A percentile compares a stretch with the other conserved stretches of the same genome.
These are phyloP conservation scores for Leptopterna dolabrata DNA, from an alignment of 2,888 invertebrate genomes.

Conservation along the genomic window DNA sequence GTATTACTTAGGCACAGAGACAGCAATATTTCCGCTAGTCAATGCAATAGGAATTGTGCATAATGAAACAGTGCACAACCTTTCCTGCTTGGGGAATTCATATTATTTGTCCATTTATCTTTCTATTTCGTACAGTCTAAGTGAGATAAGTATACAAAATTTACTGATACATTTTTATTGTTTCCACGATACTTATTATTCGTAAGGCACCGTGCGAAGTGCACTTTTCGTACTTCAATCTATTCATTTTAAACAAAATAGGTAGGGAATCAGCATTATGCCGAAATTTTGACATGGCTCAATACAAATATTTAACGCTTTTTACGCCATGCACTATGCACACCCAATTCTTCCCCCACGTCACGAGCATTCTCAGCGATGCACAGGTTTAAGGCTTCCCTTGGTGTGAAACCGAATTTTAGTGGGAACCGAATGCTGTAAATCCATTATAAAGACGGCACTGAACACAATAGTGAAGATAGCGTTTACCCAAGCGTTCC, in stretches of 20 bases:
- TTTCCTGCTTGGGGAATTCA: neutral
- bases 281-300: too few species aligned
- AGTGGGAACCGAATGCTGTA: too few species aligned
- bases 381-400: too few species aligned
- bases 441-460: too few species aligned
- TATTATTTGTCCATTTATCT: neutral
- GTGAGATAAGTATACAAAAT: neutral
- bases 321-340: too few species aligned
- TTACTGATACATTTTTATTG: neutral
- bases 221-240: neutral
- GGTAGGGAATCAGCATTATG: too few species aligned
- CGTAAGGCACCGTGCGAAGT: neutral
- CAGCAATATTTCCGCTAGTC: neutral
- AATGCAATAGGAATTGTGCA: neutral
- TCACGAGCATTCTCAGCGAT: too few species aligned
- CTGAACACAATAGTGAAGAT: too few species aligned
- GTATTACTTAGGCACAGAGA: neutral
- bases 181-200: neutral
- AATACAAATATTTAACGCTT: too few species aligned
- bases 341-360: too few species aligned
- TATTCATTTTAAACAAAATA: neutral
- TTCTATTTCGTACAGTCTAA: neutral
- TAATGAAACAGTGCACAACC: neutral
- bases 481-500: too few species aligned
- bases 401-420: too few species aligned